Conservation (phyloP, 2,113 vertebrate genomes). For the Poeciliopsis occidentalis region DNA sequence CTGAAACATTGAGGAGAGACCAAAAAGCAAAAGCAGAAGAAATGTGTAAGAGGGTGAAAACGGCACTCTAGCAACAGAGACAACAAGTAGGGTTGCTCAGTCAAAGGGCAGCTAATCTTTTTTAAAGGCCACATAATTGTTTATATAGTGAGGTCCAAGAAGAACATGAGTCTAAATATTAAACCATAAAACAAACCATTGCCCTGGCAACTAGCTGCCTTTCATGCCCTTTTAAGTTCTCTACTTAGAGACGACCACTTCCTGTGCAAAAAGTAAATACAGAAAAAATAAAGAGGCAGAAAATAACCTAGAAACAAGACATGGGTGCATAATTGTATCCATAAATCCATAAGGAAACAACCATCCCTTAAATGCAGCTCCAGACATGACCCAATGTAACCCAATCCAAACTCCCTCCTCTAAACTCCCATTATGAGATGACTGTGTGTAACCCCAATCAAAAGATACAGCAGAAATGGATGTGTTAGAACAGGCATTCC, state of each 20-base stretch:
- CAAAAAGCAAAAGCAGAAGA: neutral
- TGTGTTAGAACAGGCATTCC: conserved; percentile 45
- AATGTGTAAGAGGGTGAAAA: neutral
- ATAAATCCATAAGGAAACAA: conserved; percentile 35
- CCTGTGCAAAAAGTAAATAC: conserved; percentile 1
- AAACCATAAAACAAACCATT: conserved; percentile 51
- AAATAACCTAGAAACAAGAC: conserved; percentile 30
- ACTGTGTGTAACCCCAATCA: conserved; percentile 59
- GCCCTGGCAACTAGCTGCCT: conserved; percentile 12
- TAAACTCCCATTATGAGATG: conserved; percentile 58
- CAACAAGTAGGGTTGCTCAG: conserved; percentile 10
- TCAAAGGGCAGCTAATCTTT: conserved; percentile 26
- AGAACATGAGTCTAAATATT: conserved; percentile 61
- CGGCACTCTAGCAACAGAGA: neutral
- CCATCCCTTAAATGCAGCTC: conserved; percentile 24
- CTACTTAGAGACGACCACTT: conserved; percentile 10
- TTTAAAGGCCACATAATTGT: conserved; percentile 33
- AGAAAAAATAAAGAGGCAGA: conserved; percentile 21
- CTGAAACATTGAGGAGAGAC: neutral
- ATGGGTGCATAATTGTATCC: conserved; percentile 7
- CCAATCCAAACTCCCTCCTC: conserved; percentile 38
- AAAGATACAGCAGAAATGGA: conserved; percentile 59
- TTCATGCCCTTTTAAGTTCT: conserved; percentile 26
- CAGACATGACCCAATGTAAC: conserved; percentile 61
- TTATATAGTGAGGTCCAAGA: conserved; percentile 45